Evolutionary conservation across 2,888 invertebrate species (phyloP).

Genomic region (Polyommatus iphigenia): DNA sequence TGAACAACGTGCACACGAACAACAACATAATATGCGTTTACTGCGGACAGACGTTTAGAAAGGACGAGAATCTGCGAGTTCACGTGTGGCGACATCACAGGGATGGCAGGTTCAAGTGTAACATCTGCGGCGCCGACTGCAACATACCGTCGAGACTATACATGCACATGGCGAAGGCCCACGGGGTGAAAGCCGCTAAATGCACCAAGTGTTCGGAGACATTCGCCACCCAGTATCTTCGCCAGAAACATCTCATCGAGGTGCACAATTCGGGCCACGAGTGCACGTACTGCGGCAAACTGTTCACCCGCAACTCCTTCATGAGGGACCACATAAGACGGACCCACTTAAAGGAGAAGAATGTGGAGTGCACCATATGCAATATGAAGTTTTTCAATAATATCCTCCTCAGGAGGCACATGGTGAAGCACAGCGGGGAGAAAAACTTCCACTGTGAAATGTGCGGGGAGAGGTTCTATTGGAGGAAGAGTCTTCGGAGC

Average conservation of each 20-base stretch:
- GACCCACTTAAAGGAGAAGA: conserved; percentile 72
- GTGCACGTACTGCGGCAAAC: conserved; percentile 66
- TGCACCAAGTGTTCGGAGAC: conserved; percentile 67
- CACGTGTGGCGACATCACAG: conserved; percentile 73
- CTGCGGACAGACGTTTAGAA: conserved; percentile 68
- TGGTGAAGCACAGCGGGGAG: conserved; percentile 76
- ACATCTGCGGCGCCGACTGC: conserved; percentile 65
- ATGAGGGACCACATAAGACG: conserved; percentile 67
- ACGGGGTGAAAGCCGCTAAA: conserved; percentile 70
- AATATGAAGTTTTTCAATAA: conserved; percentile 73
- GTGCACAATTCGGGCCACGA: conserved; percentile 73
- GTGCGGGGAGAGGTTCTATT: conserved; percentile 81
- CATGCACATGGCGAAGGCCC: conserved; percentile 72
- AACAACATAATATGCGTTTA: conserved; percentile 74
- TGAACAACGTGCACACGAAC: conserved; percentile 70
- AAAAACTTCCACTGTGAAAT: conserved; percentile 81
- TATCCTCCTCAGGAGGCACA: conserved; percentile 64
- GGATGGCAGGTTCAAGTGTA: conserved; percentile 68
- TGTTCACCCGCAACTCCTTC: conserved; percentile 67
- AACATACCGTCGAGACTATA: conserved; percentile 71
- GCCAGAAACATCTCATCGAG: conserved; percentile 77
- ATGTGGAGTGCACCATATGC: conserved; percentile 69
- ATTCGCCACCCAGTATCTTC: conserved; percentile 75
- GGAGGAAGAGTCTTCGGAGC: conserved; percentile 81
- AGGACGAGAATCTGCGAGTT: conserved; percentile 70